phyloP scores from a whole-genome alignment of 2,113 vertebrate species.

The Drymodes brunneopygia region DNA sequence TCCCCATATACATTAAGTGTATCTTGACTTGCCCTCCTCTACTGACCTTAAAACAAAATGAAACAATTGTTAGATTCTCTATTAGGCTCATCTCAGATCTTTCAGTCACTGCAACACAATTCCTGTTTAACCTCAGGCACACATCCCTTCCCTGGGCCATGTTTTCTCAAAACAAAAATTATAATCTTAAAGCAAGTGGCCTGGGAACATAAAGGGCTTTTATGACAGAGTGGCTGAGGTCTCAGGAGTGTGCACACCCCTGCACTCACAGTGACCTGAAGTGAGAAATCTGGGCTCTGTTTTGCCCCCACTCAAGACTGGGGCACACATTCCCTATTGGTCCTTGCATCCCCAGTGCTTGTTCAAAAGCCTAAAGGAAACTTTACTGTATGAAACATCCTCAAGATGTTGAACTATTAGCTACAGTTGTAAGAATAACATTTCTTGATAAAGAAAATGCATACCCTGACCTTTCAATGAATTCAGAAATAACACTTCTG shows the following conservation, averaged over 20 bases:
- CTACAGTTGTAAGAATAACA: neutral
- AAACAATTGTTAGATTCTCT: neutral
- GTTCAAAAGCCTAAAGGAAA: neutral
- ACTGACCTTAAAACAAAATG: neutral
- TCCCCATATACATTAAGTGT: neutral
- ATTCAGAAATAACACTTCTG: neutral
- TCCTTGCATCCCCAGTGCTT: neutral
- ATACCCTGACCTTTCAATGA: neutral
- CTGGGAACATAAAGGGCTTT: neutral
- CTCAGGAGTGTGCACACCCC: neutral
- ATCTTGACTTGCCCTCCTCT: neutral
- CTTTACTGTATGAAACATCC: neutral
- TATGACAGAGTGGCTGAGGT: neutral
- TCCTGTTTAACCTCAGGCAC: neutral
- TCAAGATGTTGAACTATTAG: neutral
- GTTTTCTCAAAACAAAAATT: neutral
- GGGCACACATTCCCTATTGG: fast-evolving
- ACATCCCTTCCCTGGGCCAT: neutral
- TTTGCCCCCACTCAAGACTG: neutral
- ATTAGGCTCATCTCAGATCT: neutral
- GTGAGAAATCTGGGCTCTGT: neutral
- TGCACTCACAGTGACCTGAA: neutral
- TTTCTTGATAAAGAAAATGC: neutral
- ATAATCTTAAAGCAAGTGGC: neutral
- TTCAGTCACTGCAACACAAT: neutral